A percentile compares a stretch with the other conserved stretches of the same genome.
Conservation (phyloP, 2,113 vertebrate genomes). For the Lophius piscatorius region DNA sequence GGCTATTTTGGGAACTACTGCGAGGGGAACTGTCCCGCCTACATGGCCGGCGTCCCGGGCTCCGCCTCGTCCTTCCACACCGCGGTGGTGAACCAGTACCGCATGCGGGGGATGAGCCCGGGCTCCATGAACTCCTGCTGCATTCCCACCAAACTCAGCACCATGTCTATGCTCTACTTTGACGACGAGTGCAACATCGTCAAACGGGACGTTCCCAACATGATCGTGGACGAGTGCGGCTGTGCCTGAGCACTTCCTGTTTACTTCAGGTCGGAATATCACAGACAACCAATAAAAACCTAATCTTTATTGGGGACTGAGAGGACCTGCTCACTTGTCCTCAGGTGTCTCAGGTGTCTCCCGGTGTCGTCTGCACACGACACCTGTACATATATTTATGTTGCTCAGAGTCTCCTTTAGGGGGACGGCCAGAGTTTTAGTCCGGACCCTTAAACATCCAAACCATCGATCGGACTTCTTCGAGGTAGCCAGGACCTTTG, state of each 20-base stretch:
- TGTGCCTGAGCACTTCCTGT: constrained; percentile 88
- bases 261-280: constrained; percentile 29
- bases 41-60: constrained; percentile 94
- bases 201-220: constrained; percentile 97
- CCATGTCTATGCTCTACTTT: constrained; percentile 99
- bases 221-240: constrained; percentile 99
- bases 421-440: constrained; percentile 30
- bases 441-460: constrained; percentile 21
- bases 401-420: constrained; percentile 57
- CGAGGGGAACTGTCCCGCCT: constrained; percentile 95
- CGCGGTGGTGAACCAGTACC: constrained; percentile 97
- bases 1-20: constrained; percentile 99
- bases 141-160: constrained; percentile 97
- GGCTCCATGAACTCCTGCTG: constrained; percentile 98
- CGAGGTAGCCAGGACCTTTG: too few species aligned
- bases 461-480: too few species aligned
- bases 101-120: constrained; percentile 94
- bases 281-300: constrained; percentile 40
- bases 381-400: constrained; percentile 85
- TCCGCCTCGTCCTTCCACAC: constrained; percentile 97
- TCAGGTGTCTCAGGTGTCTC: too few species aligned
- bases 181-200: constrained; percentile 99
- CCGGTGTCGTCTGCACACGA: too few species aligned
- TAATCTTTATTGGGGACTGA: constrained; percentile 74
- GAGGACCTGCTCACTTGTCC: constrained; percentile 41